phyloP scores from a whole-genome alignment of 2,797 vertebrate genomes.

The Momotus momota region DNA sequence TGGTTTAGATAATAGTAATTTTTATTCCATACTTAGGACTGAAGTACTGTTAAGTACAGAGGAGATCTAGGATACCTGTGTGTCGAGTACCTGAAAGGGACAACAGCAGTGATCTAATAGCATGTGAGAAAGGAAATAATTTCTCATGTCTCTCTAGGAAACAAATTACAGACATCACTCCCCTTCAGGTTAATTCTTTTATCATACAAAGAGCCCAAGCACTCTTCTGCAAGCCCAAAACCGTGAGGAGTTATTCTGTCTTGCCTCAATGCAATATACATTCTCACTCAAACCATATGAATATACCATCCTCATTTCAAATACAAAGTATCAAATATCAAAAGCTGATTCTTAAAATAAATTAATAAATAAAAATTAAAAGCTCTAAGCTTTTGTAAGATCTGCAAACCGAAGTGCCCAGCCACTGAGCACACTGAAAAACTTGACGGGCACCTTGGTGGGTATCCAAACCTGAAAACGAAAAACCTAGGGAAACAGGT shows the following conservation, averaged over 20 bases:
- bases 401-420: background rate
- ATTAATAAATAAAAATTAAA: background rate
- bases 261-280: background rate
- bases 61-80: background rate
- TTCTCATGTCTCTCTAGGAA: background rate
- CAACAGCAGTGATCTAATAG: background rate
- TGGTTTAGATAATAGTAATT: fast-evolving
- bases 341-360: background rate
- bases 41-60: background rate
- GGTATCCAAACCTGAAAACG: background rate
- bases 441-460: background rate
- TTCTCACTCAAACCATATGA: background rate
- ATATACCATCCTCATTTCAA: background rate
- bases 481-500: background rate
- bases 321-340: background rate
- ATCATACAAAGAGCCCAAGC: background rate
- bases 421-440: background rate
- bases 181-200: background rate
- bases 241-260: background rate
- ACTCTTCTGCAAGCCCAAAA: background rate
- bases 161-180: background rate
- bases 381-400: background rate
- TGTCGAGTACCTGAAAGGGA: background rate
- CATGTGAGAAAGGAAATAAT: background rate
- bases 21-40: background rate